Percentiles rank a stretch among this genome's conserved stretches.
Conservation (phyloP, 2,113 vertebrate species). For the Pangasianodon hypophthalmus region DNA sequence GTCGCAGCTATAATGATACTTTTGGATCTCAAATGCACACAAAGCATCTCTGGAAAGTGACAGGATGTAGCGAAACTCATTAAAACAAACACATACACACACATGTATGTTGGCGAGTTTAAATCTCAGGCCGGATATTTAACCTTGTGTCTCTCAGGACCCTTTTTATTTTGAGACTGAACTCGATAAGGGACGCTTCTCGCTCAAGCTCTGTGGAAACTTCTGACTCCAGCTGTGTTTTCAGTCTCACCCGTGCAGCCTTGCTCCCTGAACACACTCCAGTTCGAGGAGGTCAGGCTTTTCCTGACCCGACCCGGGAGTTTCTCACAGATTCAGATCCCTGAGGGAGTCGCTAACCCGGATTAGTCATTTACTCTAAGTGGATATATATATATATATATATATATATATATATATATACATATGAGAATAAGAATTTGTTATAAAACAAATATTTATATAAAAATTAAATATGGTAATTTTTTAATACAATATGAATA, state of each 20-base stretch:
- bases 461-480: background rate
- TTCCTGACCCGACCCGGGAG: conserved; percentile 43
- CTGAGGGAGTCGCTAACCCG: conserved; percentile 61
- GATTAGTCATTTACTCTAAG: conserved; percentile 50
- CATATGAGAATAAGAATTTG: background rate
- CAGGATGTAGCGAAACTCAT: background rate
- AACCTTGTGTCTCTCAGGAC: background rate
- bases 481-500: too few relatives aligned
- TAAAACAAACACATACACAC: conserved; percentile 3
- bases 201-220: conserved; percentile 64
- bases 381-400: too few relatives aligned
- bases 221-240: conserved; percentile 61
- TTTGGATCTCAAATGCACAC: background rate
- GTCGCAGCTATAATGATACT: background rate
- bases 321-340: conserved; percentile 69
- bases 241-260: conserved; percentile 34
- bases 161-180: background rate
- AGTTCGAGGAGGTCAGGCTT: conserved; percentile 38
- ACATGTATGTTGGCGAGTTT: background rate
- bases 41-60: background rate
- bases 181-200: conserved; percentile 34
- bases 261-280: conserved; percentile 24
- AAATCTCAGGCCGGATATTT: background rate
- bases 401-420: too few relatives aligned
- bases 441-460: background rate